Evolutionary conservation across 2,888 invertebrate species (phyloP).

Genomic region (Aleiodes testaceus): DNA sequence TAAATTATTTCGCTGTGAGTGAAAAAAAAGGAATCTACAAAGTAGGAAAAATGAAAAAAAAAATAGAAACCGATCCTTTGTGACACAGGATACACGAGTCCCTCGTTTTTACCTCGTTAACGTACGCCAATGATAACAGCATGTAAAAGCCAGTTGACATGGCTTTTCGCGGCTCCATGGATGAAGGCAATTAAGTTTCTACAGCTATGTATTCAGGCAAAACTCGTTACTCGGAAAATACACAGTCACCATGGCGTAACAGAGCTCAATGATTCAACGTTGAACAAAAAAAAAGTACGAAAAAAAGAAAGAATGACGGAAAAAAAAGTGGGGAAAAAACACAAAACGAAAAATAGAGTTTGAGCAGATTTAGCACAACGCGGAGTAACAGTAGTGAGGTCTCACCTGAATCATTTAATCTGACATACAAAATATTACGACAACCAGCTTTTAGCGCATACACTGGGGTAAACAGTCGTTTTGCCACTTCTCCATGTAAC

Average conservation of each 20-base stretch:
- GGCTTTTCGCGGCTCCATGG: not conserved
- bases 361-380: conserved; percentile 9
- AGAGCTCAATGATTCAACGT: conserved; percentile 15
- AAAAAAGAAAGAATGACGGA: not conserved
- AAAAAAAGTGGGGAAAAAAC: not conserved
- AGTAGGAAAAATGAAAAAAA: too few relatives aligned
- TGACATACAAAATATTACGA: conserved; percentile 35
- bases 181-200: conserved; percentile 9
- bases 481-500: conserved; percentile 10
- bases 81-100: too few relatives aligned
- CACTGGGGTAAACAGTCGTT: conserved; percentile 34
- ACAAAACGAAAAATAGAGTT: not conserved
- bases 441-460: conserved; percentile 35
- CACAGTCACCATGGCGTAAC: not conserved
- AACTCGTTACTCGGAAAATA: conserved; percentile 25
- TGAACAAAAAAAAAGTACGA: not conserved
- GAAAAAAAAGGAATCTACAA: too few relatives aligned
- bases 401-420: conserved; percentile 35
- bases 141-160: conserved; percentile 1
- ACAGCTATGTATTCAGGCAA: not conserved
- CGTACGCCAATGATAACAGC: not conserved
- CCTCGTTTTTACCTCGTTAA: too few relatives aligned
- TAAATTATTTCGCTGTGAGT: too few relatives aligned
- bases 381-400: not conserved
- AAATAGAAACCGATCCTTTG: too few relatives aligned